Evolutionary conservation across 1,140 invertebrate species (phyloP).

Genomic region (Caenorhabditis briggsae): DNA sequence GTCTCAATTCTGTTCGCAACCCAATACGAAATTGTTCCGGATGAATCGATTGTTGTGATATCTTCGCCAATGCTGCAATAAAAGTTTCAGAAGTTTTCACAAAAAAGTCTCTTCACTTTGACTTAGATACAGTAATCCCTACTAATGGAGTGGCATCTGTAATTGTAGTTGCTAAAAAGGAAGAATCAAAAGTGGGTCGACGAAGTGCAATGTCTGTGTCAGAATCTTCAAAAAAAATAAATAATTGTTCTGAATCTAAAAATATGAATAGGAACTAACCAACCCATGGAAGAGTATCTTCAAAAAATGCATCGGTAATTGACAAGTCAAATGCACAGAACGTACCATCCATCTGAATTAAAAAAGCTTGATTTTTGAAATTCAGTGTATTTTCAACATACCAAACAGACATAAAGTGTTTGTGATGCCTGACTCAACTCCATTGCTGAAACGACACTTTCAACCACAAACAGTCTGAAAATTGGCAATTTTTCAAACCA

Average conservation of each 20-base stretch:
- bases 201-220: constrained; percentile 27
- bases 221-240: not conserved
- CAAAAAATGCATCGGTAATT: constrained; percentile 41
- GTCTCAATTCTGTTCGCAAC: not conserved
- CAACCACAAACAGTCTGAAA: constrained; percentile 31
- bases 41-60: constrained; percentile 28
- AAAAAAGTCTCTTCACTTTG: not conserved
- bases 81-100: not conserved
- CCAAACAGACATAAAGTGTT: constrained; percentile 17
- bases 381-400: not conserved
- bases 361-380: not conserved
- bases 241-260: not conserved
- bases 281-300: constrained; percentile 37
- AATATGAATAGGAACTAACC: not conserved
- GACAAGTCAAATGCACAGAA: constrained; percentile 42
- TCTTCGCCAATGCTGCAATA: constrained; percentile 3
- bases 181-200: constrained; percentile 25
- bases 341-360: constrained; percentile 25
- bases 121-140: not conserved
- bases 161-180: constrained; percentile 13
- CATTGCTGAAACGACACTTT: constrained; percentile 41
- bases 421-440: not conserved
- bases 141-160: constrained; percentile 1
- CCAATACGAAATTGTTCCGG: constrained; percentile 48
- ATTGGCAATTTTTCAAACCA: not conserved